Evolutionary conservation across 2,888 invertebrate species (phyloP), one percentile per base, ranked within the genome.

Genomic region (Deilephila porcellus): DNA sequence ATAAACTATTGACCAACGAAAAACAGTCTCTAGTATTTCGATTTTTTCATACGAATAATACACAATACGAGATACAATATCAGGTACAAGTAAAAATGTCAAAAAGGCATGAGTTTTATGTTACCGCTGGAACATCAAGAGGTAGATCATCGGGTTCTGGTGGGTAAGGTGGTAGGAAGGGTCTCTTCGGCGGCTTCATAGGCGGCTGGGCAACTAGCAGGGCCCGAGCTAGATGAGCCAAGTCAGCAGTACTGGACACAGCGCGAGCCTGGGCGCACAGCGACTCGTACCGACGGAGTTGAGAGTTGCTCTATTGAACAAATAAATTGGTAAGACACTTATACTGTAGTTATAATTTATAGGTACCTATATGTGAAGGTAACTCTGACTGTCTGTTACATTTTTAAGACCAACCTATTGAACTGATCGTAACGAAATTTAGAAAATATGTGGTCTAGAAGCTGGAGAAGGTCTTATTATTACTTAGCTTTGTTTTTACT

Each of bases 281-380:
- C 19, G 96, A 96, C 86, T 97, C 98, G 94, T 98, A 99, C 76
- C 98, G 96, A 78, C 97, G 96, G 37, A 97, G 96, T 87, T 98
- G 98, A 84, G 98, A 98, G 84, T 96, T 96, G 70, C 97, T 96
- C 98, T 98, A 93, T 60, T 25, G n/a, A 71, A 64, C 63, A 45
- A 29, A 63, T 1, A 14, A 63, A 11, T 29, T 32, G 29, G 53
- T 62, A 29, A 25, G 25, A 34, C 5, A 56, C 14, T 25, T 25
- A 25, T 25, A 25, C 25, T 25, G 25, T 25, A 25, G 1, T 25
- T 25, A 25, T 25, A 25, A 25, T 25, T 25, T 25, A 25, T 25
- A n/a, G n/a, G n/a, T n/a, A 25, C 25, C 25, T 25, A 25, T 25
- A 25, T 25, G 25, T 25, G 1, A 25, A 25, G 1, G 25, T 25